Evolutionary conservation across 2,888 invertebrate species (phyloP).

Genomic region (Alsophila aescularia): DNA sequence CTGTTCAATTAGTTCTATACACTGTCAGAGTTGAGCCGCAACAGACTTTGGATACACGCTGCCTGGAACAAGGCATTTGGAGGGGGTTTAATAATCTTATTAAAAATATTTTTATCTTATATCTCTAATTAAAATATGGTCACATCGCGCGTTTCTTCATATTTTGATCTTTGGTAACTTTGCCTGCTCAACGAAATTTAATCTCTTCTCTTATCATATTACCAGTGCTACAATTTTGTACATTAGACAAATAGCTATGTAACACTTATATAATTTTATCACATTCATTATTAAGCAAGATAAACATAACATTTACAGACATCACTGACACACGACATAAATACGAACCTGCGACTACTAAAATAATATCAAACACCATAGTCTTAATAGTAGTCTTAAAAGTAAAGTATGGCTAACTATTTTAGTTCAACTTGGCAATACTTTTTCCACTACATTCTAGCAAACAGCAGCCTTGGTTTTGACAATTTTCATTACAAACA

Average conservation of each 20-base stretch:
- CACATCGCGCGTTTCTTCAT: not conserved
- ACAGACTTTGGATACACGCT: no score
- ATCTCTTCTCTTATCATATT: slow-evolving; percentile 24
- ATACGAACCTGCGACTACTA: slow-evolving; percentile 33
- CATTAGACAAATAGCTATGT: slow-evolving; percentile 51
- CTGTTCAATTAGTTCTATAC: no score
- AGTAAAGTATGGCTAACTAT: slow-evolving; percentile 29
- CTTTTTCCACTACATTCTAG: slow-evolving; percentile 52
- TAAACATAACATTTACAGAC: slow-evolving; percentile 30
- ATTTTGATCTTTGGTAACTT: slow-evolving; percentile 24
- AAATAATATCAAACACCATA: slow-evolving; percentile 36
- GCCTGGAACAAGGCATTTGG: no score
- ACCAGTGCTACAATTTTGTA: slow-evolving; percentile 57
- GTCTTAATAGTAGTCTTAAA: slow-evolving; percentile 25
- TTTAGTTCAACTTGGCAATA: slow-evolving; percentile 47
- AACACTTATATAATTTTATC: slow-evolving; percentile 41
- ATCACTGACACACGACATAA: slow-evolving; percentile 37
- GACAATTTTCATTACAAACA: slow-evolving; percentile 48
- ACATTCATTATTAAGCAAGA: slow-evolving; percentile 42
- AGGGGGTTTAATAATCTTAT: no score
- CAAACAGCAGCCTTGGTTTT: slow-evolving; percentile 67
- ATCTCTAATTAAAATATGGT: no score
- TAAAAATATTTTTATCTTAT: no score
- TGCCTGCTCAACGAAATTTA: not conserved
- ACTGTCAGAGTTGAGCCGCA: no score